phyloP scores from a whole-genome alignment of 2,797 vertebrate genomes.

The Ataeniobius toweri region DNA sequence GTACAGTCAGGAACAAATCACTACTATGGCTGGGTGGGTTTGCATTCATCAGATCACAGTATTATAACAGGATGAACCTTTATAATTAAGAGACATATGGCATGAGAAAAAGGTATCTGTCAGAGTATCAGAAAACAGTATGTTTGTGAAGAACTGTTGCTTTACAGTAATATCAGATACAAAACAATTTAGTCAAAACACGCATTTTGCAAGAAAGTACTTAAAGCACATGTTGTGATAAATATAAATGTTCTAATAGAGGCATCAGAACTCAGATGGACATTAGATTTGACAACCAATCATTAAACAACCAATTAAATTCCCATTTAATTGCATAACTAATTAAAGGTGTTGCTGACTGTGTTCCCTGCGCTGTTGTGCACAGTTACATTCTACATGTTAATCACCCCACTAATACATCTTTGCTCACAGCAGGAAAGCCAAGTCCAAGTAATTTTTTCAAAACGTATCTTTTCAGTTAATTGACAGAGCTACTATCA shows the following conservation, averaged over 20 bases:
- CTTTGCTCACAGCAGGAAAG: background rate
- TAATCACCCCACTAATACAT: background rate
- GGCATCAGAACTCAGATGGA: background rate
- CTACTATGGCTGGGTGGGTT: background rate
- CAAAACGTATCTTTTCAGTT: background rate
- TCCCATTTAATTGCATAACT: background rate
- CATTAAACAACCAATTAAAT: conserved; percentile 8
- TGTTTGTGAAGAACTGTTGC: background rate
- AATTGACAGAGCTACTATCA: background rate
- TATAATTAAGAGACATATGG: background rate
- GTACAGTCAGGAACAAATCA: background rate
- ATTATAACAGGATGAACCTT: background rate
- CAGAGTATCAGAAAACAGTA: background rate
- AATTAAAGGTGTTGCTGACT: conserved; percentile 11
- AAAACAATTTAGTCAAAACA: background rate
- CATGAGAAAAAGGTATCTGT: background rate
- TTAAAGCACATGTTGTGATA: background rate
- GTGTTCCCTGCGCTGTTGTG: background rate
- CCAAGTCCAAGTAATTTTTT: background rate
- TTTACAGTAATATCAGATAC: background rate
- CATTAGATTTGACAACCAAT: conserved; percentile 2
- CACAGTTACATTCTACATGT: background rate
- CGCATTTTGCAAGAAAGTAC: background rate
- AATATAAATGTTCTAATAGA: conserved; percentile 3
- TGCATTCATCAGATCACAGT: background rate